These are phyloP conservation scores for Drosophila mimetica DNA, from an alignment of 2,888 invertebrate genomes.

Conservation along the genomic window DNA sequence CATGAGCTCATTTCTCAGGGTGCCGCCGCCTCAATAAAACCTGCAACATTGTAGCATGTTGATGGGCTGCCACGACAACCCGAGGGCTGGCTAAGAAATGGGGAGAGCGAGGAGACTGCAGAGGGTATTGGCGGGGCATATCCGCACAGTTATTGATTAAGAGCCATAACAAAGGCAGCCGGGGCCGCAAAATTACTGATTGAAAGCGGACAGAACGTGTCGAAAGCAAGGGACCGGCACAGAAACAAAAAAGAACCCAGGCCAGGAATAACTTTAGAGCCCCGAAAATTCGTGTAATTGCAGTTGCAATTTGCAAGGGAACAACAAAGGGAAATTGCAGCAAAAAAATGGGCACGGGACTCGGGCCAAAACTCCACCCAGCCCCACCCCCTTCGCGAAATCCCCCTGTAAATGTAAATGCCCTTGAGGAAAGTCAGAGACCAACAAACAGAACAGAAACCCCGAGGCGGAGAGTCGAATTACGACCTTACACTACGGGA, in stretches of 20 bases:
- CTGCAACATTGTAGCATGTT: conserved; percentile 73
- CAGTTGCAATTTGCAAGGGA: conserved; percentile 60
- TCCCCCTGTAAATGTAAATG: conserved; percentile 20
- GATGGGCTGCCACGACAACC: conserved; percentile 70
- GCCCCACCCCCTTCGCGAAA: conserved; percentile 5
- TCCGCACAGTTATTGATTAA: conserved; percentile 73
- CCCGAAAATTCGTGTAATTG: conserved; percentile 66
- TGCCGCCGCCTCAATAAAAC: conserved; percentile 52
- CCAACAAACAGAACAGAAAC: not conserved
- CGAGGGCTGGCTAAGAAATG: conserved; percentile 3
- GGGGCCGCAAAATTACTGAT: conserved; percentile 64
- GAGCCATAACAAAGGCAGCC: conserved; percentile 61
- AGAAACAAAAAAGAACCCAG: not conserved
- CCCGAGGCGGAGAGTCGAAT: not conserved
- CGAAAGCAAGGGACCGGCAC: conserved; percentile 21
- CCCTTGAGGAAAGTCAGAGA: conserved; percentile 48
- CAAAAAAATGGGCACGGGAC: conserved; percentile 34
- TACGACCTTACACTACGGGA: not conserved
- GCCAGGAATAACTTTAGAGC: conserved; percentile 54
- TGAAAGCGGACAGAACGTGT: conserved; percentile 61
- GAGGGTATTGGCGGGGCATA: conserved; percentile 16
- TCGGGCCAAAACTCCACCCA: conserved; percentile 31
- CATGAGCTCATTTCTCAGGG: conserved; percentile 26
- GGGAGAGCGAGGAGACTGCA: not conserved
- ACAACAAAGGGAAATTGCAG: conserved; percentile 25